Base-by-base conservation (phyloP, 2,113 vertebrate genomes). In the Galemys pyrenaicus region DNA sequence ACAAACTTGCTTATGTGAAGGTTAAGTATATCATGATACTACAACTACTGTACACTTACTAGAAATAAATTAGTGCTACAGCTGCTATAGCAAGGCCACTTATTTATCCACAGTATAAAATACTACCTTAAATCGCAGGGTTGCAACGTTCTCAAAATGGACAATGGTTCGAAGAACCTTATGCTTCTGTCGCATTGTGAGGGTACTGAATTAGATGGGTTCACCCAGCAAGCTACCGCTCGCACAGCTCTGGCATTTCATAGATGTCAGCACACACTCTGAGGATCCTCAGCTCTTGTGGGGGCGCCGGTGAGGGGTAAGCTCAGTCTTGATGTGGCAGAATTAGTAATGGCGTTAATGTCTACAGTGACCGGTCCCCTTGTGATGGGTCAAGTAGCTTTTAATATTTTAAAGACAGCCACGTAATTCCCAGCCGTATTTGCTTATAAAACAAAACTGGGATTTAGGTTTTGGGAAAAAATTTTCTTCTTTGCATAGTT, bases 91-190 rank as follows among this genome's bases (percentile, higher is more conserved):
- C 8, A 91, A 85, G 30, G n/a, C 13, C 77, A 75, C 4, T 88
- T 86, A 84, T 77, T 96, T 87, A 92, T 65, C 17, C 74, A 78
- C 96, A 90, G 51, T 49, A 73, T 62, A 94, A 90, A 80, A 41
- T 35, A 78, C 24, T 37, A 17, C 67, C 73, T 74, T 54, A 92
- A 3, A 58, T 94, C 92, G 28, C 20, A 70, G 44, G 30, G 10
- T 62, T 85, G 41, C 26, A 77, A 56, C 39, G 68, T 88, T 84
- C 9, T 92, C n/a, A 93, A 87, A 79, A 89, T 41, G 24, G 28
- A 56, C 51, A 46, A 81, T 74, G 41, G 70, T 64, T 94, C 15
- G 74, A 93, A 86, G 46, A 95, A 70, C 6, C 4, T 74, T 70
- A 91, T 84, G 26, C 62, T 84, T 84, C 22, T 64, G 11, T 60